phyloP scores from a whole-genome alignment of 2,797 vertebrate genomes.

The Cuniculus paca region DNA sequence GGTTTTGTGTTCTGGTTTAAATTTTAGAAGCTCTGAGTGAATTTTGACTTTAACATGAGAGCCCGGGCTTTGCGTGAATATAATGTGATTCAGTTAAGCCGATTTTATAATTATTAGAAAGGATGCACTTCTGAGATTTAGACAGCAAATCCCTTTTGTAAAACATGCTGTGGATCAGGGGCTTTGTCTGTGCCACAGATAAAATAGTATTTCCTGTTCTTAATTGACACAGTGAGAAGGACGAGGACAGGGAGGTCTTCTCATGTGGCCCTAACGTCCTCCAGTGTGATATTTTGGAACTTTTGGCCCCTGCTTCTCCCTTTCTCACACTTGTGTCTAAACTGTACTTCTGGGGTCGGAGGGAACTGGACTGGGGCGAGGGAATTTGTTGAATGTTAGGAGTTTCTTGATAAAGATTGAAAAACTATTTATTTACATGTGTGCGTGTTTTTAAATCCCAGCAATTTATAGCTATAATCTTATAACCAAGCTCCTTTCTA shows the following conservation, averaged over 20 bases:
- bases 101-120: constrained; percentile 30
- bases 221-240: not conserved
- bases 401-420: constrained; percentile 42
- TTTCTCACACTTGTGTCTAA: constrained; percentile 12
- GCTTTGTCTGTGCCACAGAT: not conserved
- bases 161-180: not conserved
- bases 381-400: not conserved
- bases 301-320: not conserved
- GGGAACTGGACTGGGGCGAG: not conserved
- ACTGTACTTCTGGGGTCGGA: not conserved
- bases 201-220: not conserved
- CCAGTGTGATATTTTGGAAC: not conserved
- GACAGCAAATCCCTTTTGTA: not conserved
- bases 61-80: constrained; percentile 3
- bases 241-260: not conserved
- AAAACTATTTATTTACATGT: not conserved
- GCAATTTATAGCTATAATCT: not conserved
- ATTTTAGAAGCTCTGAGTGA: not conserved
- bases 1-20: constrained; percentile 35
- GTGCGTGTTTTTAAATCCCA: not conserved
- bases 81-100: constrained; percentile 11
- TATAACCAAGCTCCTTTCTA: not conserved
- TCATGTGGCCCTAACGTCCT: not conserved
- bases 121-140: not conserved
- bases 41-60: constrained; percentile 51